Conservation (phyloP, 2,888 invertebrate genomes). For the Trissolcus japonicus region DNA sequence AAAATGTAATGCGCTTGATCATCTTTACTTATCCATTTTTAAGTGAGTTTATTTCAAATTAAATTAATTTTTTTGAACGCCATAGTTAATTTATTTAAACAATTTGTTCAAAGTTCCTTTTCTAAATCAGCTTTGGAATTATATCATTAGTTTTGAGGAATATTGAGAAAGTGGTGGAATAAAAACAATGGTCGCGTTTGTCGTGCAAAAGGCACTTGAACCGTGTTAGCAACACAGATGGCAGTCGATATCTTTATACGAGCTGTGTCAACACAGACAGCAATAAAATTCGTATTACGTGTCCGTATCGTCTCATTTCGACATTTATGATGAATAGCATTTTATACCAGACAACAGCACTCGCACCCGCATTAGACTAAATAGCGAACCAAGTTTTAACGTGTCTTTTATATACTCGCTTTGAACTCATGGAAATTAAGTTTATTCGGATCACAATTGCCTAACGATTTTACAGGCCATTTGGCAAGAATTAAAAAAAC, state of each 20-base stretch:
- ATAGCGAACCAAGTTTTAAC: slow-evolving; percentile 16
- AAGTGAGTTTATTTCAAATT: too few relatives aligned
- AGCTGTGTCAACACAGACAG: slow-evolving; percentile 68
- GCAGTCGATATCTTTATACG: slow-evolving; percentile 64
- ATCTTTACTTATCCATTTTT: too few relatives aligned
- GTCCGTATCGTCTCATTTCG: slow-evolving; percentile 56
- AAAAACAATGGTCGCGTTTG: slow-evolving; percentile 2
- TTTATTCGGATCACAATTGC: too few relatives aligned
- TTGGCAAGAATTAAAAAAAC: too few relatives aligned
- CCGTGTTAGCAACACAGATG: slow-evolving; percentile 62
- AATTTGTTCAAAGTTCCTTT: too few relatives aligned
- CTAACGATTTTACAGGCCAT: too few relatives aligned
- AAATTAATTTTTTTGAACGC: too few relatives aligned
- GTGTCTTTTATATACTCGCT: too few relatives aligned
- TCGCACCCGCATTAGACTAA: slow-evolving; percentile 36
- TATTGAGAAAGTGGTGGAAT: background rate
- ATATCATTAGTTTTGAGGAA: background rate
- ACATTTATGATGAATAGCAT: slow-evolving; percentile 54
- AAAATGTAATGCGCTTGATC: background rate
- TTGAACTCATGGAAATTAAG: too few relatives aligned
- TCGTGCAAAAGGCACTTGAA: slow-evolving; percentile 44
- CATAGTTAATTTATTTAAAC: too few relatives aligned
- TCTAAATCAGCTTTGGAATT: slow-evolving; percentile 15
- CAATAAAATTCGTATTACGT: slow-evolving; percentile 66
- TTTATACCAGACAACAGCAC: slow-evolving; percentile 49